Conservation (phyloP, 2,888 invertebrate species). For the Lumbricus terrestris region DNA sequence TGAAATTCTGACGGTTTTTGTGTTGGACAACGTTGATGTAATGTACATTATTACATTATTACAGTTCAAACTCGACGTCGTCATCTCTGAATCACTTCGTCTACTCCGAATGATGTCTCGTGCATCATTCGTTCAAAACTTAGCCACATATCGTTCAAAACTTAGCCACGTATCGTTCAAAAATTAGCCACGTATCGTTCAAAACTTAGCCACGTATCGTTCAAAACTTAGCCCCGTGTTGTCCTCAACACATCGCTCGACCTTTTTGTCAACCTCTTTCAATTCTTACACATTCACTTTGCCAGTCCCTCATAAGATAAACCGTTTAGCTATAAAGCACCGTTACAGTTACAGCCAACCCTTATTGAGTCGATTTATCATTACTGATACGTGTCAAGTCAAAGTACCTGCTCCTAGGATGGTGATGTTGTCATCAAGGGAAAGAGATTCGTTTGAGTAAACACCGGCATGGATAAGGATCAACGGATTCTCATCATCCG, state of each 20-base stretch:
- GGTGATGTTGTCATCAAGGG: conserved; percentile 88
- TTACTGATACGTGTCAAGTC: background rate
- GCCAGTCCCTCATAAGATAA: background rate
- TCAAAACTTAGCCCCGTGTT: background rate
- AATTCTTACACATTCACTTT: background rate
- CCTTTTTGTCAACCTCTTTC: background rate
- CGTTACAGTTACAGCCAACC: background rate
- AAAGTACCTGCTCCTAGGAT: conserved; percentile 77
- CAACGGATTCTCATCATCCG: conserved; percentile 65
- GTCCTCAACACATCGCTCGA: background rate
- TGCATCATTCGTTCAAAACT: too few species aligned
- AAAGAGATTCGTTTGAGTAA: conserved; percentile 88
- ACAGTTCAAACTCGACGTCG: too few species aligned
- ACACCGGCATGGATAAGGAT: conserved; percentile 91
- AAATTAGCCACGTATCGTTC: too few species aligned
- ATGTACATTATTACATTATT: too few species aligned
- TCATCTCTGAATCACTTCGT: too few species aligned
- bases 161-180: too few species aligned
- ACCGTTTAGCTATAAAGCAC: background rate
- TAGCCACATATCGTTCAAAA: too few species aligned
- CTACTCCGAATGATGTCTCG: too few species aligned
- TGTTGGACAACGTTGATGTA: too few species aligned
- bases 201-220: too few species aligned
- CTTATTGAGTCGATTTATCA: background rate
- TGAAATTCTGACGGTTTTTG: too few species aligned